Base-by-base conservation (phyloP, 2,797 vertebrate species). In the Champsocephalus gunnari region DNA sequence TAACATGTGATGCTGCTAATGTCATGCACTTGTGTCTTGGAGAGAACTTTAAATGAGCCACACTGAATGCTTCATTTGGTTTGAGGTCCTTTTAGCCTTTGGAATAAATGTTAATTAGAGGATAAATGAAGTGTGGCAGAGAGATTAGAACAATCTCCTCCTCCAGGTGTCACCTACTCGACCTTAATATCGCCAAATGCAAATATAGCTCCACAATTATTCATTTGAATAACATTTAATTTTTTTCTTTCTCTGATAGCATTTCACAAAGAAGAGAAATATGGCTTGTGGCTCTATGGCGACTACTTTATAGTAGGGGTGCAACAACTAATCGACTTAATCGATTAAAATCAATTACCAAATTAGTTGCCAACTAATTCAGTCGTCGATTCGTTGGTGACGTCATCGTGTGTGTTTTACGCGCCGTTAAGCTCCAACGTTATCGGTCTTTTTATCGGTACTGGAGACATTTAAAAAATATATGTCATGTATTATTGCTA, bases 101-200 rank as follows among this genome's bases (percentile, higher is more conserved):
- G 73, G 74, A 83, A 86, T 67, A 72, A 76, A 56, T 57, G 67
- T 82, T 85, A 87, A 87, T 87, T 84, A 83, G 74, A 80, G 57
- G 44, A 12, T 32, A 79, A 84, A 87, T 82, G 73, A 89, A 82
- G 87, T 81, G 82, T 84, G 73, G 45, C 75, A 24, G 55, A 80
- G 54, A 79, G 72, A 90, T 85, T 80, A 85, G 71, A 70, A 47
- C 47, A 79, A 71, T 58, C 47, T 57, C 56, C 55, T 71, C 70
- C 78, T 80, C 53, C 66, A 84, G 81, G 77, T 80, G 10, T 86
- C 67, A 65, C 14, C 63, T 41, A 68, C 51, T 66, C 65, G 21
- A 48, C 17, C 12, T n/a, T 49, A 60, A 72, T 77, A 28, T 68
- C 73, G 68, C 16, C 45, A 34, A 65, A 83, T 60, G 48, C 51